Conservation (phyloP, 2,113 vertebrate genomes). For the Calidris pygmaea region DNA sequence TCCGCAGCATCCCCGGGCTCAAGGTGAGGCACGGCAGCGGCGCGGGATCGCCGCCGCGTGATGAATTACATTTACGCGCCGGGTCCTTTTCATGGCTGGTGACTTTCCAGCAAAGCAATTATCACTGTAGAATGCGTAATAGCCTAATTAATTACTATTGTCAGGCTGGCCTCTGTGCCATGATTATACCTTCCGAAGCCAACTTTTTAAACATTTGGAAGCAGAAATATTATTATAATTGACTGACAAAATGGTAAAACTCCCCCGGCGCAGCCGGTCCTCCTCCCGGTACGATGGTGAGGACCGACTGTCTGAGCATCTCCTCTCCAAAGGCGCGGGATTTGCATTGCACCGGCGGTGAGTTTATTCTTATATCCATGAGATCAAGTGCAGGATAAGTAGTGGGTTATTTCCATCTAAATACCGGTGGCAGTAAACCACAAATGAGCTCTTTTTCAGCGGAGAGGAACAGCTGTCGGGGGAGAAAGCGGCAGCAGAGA, state of each 20-base stretch:
- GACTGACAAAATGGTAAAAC: conserved; percentile 73
- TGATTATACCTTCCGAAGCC: conserved; percentile 89
- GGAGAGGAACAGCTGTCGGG: conserved; percentile 50
- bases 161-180: conserved; percentile 93
- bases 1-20: conserved; percentile 62
- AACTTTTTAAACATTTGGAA: conserved; percentile 83
- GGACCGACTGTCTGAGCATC: neutral
- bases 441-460: conserved; percentile 55
- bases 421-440: conserved; percentile 45
- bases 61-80: conserved; percentile 87
- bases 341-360: neutral
- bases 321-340: conserved; percentile 3
- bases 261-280: conserved; percentile 12
- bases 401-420: conserved; percentile 65
- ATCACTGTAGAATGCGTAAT: conserved; percentile 98
- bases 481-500: conserved; percentile 52
- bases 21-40: conserved; percentile 85
- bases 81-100: conserved; percentile 91
- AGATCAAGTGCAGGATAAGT: conserved; percentile 48
- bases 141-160: conserved; percentile 99
- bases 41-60: conserved; percentile 74
- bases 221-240: conserved; percentile 82
- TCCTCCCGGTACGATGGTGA: neutral
- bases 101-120: conserved; percentile 99
- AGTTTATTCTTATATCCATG: conserved; percentile 27